These are phyloP conservation scores for Probosciger aterrimus DNA, from an alignment of 2,113 vertebrate species.

Conservation along the genomic window DNA sequence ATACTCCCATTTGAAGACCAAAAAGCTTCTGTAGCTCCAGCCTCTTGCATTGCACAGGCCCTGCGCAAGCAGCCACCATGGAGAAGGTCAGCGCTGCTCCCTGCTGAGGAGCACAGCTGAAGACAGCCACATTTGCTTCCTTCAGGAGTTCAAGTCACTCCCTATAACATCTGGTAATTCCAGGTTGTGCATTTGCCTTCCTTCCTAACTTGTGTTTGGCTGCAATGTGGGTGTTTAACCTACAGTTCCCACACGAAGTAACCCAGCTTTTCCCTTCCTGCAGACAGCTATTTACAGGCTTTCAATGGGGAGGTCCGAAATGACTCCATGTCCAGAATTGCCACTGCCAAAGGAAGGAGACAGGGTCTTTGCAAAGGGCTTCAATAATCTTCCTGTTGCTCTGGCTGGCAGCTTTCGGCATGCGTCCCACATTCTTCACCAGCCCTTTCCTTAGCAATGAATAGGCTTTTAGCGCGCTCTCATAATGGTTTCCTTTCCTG, in stretches of 20 bases:
- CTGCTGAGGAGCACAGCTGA: background rate
- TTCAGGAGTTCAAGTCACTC: background rate
- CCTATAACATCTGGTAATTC: background rate
- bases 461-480: constrained; percentile 41
- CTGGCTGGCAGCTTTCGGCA: constrained; percentile 19
- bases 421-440: constrained; percentile 44
- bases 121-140: background rate
- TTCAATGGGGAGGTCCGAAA: background rate
- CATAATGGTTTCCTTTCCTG: constrained; percentile 47
- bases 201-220: background rate
- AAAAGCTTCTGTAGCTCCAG: background rate
- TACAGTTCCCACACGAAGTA: background rate
- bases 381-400: constrained; percentile 23
- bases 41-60: background rate
- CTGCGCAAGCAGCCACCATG: accelerated
- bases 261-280: background rate
- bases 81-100: background rate
- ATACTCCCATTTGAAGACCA: accelerated
- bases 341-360: constrained; percentile 42
- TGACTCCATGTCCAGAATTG: background rate
- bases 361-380: background rate
- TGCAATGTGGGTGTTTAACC: background rate
- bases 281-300: constrained; percentile 20
- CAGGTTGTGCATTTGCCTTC: background rate
- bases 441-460: constrained; percentile 63